Percentiles rank a stretch among this genome's conserved stretches.
Conservation (phyloP, 2,113 vertebrate species). For the Pygoscelis adeliae region DNA sequence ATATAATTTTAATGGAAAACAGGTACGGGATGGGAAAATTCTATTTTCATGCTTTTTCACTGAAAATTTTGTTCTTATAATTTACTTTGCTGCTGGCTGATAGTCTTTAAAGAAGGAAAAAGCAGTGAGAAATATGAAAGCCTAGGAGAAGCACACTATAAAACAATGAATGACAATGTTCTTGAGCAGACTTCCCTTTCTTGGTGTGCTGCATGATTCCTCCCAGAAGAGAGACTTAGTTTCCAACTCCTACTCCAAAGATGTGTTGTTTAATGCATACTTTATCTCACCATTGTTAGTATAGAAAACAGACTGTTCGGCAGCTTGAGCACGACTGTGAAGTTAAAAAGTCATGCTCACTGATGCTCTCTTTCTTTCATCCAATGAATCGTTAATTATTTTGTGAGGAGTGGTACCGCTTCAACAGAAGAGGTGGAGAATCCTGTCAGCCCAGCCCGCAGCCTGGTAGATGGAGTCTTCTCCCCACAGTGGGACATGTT, state of each 20-base stretch:
- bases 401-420: not conserved
- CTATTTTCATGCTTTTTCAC: not conserved
- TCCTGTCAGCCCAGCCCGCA: not conserved
- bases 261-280: not conserved
- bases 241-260: not conserved
- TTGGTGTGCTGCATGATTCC: not conserved
- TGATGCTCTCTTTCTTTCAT: not conserved
- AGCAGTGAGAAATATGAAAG: not conserved
- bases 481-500: not conserved
- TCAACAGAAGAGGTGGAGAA: not conserved
- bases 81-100: not conserved
- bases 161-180: not conserved
- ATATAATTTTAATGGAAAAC: not conserved
- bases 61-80: not conserved
- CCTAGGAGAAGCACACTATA: not conserved
- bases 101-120: not conserved
- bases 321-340: not conserved
- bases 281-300: not conserved
- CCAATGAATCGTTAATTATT: not conserved
- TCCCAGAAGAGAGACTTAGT: not conserved
- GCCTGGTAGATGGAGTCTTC: not conserved
- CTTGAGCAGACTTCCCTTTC: not conserved
- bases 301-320: not conserved
- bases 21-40: not conserved
- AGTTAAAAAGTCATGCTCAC: not conserved